Percentiles rank a stretch among this genome's conserved stretches.
Evolutionary conservation across 2,888 invertebrate species (phyloP).

Genomic region (Sepioteuthis lessoniana): DNA sequence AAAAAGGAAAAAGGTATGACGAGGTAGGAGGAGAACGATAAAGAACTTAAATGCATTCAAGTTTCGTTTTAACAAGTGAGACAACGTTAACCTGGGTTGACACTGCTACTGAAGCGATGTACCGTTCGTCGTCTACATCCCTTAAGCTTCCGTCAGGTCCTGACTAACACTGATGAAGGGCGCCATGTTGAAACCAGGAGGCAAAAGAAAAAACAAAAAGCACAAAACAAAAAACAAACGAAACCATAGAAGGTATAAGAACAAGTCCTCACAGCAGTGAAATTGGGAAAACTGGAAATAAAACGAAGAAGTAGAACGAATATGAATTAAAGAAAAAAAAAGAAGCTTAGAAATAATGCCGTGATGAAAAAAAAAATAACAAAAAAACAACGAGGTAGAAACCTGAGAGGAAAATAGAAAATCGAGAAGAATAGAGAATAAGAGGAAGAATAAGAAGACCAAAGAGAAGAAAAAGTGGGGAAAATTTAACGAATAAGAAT

Average conservation of each 20-base stretch:
- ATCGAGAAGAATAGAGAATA: background rate
- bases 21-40: background rate
- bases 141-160: background rate
- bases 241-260: no score
- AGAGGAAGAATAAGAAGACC: background rate
- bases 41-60: background rate
- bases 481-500: no score
- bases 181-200: background rate
- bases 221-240: no score
- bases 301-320: no score
- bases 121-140: background rate
- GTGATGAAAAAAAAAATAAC: background rate
- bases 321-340: no score
- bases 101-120: background rate
- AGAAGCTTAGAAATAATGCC: no score
- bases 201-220: background rate
- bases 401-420: background rate
- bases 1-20: background rate
- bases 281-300: no score
- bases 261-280: no score
- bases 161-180: background rate
- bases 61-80: no score
- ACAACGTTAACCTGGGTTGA: background rate
- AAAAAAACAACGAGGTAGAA: background rate
- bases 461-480: background rate